phyloP scores from a whole-genome alignment of 2,888 invertebrate species.

The Plagodis pulveraria region DNA sequence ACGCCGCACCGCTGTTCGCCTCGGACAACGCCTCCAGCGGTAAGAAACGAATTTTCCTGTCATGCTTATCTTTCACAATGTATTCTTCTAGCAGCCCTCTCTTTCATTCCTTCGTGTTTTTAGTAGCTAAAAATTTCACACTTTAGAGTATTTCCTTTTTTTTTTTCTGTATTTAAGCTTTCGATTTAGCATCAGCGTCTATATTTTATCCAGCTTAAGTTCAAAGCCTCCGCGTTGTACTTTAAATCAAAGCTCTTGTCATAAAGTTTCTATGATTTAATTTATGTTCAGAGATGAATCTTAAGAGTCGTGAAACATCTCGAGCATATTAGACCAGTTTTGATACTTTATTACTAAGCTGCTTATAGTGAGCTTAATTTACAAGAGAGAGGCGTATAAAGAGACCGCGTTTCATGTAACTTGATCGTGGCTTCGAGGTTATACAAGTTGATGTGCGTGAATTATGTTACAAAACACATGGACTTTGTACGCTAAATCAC shows the following conservation, averaged over 20 bases:
- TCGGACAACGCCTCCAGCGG: conserved; percentile 85
- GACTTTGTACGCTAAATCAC: not conserved
- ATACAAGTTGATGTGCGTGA: too few relatives aligned
- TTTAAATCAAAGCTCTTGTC: conserved; percentile 18
- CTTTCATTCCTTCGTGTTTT: conserved; percentile 15
- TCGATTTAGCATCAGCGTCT: not conserved
- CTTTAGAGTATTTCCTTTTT: too few relatives aligned
- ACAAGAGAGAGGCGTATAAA: not conserved
- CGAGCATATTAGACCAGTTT: conserved; percentile 11
- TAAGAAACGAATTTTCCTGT: conserved; percentile 48
- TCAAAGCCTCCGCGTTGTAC: too few relatives aligned
- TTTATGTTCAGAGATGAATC: conserved; percentile 28
- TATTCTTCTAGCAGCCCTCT: conserved; percentile 4
- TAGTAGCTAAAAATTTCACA: too few relatives aligned
- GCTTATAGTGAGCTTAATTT: not conserved
- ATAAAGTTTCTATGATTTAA: conserved; percentile 19
- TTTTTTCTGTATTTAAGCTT: too few relatives aligned
- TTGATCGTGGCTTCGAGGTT: too few relatives aligned
- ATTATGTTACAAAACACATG: too few relatives aligned
- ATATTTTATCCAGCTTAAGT: not conserved
- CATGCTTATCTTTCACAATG: conserved; percentile 9
- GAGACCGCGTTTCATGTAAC: too few relatives aligned
- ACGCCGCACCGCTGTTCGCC: conserved; percentile 85
- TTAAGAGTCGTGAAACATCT: conserved; percentile 27
- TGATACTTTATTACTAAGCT: conserved; percentile 16